Evolutionary conservation across 2,113 vertebrate genomes (phyloP).

Genomic region (Calidris pugnax): DNA sequence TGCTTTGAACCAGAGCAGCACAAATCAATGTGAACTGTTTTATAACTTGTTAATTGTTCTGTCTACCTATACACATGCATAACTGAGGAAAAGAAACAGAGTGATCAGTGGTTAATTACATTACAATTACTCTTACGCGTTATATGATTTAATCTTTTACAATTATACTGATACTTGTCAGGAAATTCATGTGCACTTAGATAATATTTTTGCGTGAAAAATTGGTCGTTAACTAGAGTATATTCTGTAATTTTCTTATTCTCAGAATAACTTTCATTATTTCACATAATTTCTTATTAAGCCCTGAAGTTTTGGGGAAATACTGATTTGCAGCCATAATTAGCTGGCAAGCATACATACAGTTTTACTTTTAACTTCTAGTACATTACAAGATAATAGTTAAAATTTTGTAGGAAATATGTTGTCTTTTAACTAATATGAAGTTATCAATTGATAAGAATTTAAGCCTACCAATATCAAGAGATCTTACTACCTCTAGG

Average conservation of each 20-base stretch:
- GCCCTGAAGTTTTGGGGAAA: not conserved
- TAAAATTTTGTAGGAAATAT: not conserved
- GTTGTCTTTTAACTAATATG: not conserved
- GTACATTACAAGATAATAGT: not conserved
- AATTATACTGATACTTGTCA: not conserved
- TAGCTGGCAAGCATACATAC: not conserved
- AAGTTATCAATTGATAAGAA: not conserved
- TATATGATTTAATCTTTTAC: not conserved
- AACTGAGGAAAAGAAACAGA: not conserved
- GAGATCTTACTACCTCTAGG: not conserved
- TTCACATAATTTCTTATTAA: not conserved
- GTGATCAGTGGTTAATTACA: not conserved
- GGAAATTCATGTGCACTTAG: not conserved
- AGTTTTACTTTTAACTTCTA: not conserved
- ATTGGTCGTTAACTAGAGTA: not conserved
- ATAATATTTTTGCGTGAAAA: not conserved
- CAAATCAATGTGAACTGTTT: not conserved
- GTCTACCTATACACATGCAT: not conserved
- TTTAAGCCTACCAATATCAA: not conserved
- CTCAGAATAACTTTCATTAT: not conserved
- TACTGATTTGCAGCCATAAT: not conserved
- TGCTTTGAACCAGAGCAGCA: not conserved
- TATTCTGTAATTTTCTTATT: not conserved
- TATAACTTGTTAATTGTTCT: conserved; percentile 4
- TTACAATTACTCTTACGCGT: not conserved